Evolutionary conservation across 2,888 invertebrate genomes (phyloP), one percentile per base, ranked within the genome.

Genomic region (Drosophila borealis): DNA sequence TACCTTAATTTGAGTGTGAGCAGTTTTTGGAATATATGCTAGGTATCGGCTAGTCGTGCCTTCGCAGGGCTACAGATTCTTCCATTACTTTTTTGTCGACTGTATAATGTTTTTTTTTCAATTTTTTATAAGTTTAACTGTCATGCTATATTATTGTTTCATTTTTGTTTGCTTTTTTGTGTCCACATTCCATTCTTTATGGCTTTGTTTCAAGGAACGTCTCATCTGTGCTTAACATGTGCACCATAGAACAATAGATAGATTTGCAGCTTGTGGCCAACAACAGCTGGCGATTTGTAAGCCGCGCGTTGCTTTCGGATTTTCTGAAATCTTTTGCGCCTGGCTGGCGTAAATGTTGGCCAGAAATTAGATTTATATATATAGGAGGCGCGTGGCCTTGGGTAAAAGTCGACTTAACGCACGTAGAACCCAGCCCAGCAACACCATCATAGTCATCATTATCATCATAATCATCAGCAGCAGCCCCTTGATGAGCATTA

Each of bases 41-140:
- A 49, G 21, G 29, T 64, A 49, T 51, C 21, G 45, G 3, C 0
- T 3, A 11, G 44, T 37, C 33, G 14, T 6, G 3, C 25, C 36
- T 4, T 3, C 3, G 17, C 2, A n/a, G 1, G 8, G 13, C 10
- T 8, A 34, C 11, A 19, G 6, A 34, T 48, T 42, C 33, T n/a
- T 33, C 19, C 2, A 19, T 34, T 42, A 11, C 10, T 45, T 44
- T 59, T 59, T 44, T 63, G 36, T 42, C 41, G 41, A 19, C 41
- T 60, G 44, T 53, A 50, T 68, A 70, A 64, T 65, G 65, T 68
- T 73, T 77, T 74, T 78, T 67, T 70, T 74, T 62, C 49, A 62
- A 63, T 78, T 82, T 85, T 64, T 73, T 68, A 78, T 76, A 74
- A 69, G 70, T 68, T 84, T 81, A 81, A 81, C 88, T 87, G 88